Base-by-base conservation (phyloP, 2,797 vertebrate species). In the Danio kyathit region DNA sequence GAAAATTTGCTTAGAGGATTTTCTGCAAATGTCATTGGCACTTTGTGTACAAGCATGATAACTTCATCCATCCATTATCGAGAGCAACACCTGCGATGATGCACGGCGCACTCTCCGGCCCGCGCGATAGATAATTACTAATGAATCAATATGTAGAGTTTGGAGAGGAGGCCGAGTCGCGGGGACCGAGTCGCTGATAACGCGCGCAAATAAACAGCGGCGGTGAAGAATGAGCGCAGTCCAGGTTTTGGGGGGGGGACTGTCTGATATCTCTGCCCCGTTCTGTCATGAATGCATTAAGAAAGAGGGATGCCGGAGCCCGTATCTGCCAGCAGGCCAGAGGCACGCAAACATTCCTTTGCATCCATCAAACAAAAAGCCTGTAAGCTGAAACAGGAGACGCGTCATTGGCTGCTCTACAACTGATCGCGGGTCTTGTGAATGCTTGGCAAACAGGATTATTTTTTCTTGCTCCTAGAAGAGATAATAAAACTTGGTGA, bases 41-140 rank as follows among this genome's bases (percentile, higher is more conserved):
- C 89, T 92, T 90, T 87, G 85, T 92, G 89, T 87, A 90, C 89
- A 83, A 86, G 84, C 89, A 86, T 94, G 92, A 95, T 95, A 92
- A 92, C 91, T 93, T 93, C 94, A 94, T 95, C 91, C 91, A 90
- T 94, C 94, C 93, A 93, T 96, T 96, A 96, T 96, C 91, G 89
- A 88, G 29, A 80, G 88, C 87, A 95, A 94, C 92, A 96, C 92
- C 94, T 95, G 94, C 89, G 86, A 89, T 86, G 88, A 87, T 86
- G 76, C 84, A 92, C 85, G 9, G 89, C 87, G 82, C 87, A 86
- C 89, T 91, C 91, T 91, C 84, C 66, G 79, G 82, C 82, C 88
- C 41, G 79, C 74, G 64, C 76, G 74, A 86, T 86, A 83, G 88
- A 88, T 88, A 90, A 89, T 89, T 89, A 89, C 86, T 87, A 90